A percentile compares a stretch with the other conserved stretches of the same genome.
Conservation (phyloP, 30 jellyfish, hydroid and myxozoan species). For the Nemopilema nomurai region DNA sequence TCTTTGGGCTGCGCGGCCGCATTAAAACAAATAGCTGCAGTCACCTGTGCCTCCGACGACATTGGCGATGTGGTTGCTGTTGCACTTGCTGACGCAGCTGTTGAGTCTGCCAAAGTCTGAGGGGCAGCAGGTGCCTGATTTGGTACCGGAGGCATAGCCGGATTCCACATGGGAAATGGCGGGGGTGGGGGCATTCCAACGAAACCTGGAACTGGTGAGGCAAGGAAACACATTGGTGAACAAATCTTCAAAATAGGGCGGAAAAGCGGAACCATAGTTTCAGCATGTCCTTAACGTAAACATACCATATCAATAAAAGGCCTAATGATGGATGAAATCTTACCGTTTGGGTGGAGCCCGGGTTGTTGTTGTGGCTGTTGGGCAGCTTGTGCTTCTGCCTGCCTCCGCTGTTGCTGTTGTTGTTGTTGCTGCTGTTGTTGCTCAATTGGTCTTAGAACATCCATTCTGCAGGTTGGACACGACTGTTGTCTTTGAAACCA, state of each 20-base stretch:
- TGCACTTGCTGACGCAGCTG: conserved; percentile 50
- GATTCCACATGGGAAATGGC: conserved; percentile 74
- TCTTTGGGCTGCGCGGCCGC: no score
- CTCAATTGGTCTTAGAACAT: conserved; percentile 88
- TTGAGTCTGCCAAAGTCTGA: conserved; percentile 26
- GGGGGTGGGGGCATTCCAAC: conserved; percentile 87
- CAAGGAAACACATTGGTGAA: neutral
- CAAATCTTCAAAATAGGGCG: no score
- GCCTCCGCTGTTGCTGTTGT: conserved; percentile 57
- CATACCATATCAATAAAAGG: neutral
- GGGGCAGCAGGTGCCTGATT: conserved; percentile 55
- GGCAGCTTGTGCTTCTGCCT: conserved; percentile 46
- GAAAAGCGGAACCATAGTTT: no score
- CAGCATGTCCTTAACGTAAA: no score
- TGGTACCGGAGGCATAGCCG: conserved; percentile 70
- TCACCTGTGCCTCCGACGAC: conserved; percentile 37
- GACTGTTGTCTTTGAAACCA: conserved; percentile 99
- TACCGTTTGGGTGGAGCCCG: conserved; percentile 62
- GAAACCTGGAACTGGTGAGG: conserved; percentile 49
- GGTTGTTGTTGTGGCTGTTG: conserved; percentile 66
- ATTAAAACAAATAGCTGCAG: no score
- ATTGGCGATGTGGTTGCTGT: conserved; percentile 44
- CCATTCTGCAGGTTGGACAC: conserved; percentile 99
- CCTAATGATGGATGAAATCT: neutral
- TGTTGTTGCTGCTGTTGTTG: conserved; percentile 77